Conservation (phyloP, 2,113 vertebrate species). For the Numida meleagris region DNA sequence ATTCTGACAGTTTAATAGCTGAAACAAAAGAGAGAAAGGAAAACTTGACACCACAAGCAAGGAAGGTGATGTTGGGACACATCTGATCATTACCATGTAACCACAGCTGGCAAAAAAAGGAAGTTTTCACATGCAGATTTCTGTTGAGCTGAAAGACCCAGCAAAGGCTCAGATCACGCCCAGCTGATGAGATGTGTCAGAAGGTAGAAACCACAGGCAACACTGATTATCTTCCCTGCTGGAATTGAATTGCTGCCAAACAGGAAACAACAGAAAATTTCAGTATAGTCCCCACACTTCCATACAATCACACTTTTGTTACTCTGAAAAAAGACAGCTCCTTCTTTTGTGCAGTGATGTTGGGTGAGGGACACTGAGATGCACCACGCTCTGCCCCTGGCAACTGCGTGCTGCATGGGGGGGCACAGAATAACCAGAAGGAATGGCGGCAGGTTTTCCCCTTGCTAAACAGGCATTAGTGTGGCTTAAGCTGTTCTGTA, state of each 20-base stretch:
- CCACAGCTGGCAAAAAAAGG: background rate
- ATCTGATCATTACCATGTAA: background rate
- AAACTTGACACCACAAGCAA: background rate
- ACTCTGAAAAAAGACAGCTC: background rate
- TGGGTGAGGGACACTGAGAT: rapidly evolving
- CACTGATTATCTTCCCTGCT: background rate
- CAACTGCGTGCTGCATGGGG: background rate
- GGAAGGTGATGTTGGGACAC: background rate
- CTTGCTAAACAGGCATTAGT: background rate
- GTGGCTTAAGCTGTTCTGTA: background rate
- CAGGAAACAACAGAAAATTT: background rate
- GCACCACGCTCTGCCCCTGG: too few relatives aligned
- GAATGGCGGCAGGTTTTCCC: background rate
- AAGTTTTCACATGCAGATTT: background rate
- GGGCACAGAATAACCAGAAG: background rate
- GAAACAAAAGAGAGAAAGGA: constrained; percentile 6
- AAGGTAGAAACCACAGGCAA: background rate
- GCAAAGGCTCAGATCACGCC: background rate
- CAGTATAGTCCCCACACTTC: background rate
- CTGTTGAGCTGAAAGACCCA: background rate
- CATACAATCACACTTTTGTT: rapidly evolving
- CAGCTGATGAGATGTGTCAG: background rate
- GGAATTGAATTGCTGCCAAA: background rate
- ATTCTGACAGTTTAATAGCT: constrained; percentile 27
- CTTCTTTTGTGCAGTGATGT: background rate